Conservation (phyloP, 2,888 invertebrate genomes). For the Chesias legatella region DNA sequence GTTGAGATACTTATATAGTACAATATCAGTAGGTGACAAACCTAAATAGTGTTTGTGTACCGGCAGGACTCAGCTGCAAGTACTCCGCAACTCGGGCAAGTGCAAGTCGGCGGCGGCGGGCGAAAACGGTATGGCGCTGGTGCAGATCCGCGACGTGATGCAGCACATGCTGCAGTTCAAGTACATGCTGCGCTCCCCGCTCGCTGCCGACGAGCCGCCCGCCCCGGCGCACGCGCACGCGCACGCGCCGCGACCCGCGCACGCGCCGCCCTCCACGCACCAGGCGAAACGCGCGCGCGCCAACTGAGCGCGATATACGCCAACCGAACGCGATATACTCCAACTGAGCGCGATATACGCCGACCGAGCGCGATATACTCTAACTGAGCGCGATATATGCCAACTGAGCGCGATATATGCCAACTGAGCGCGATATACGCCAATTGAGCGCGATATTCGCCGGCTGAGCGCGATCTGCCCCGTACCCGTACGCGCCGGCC, state of each 20-base stretch:
- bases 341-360: too few species aligned
- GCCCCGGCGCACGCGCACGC: conserved; percentile 36
- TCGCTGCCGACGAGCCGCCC: conserved; percentile 47
- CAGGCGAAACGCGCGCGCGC: conserved; percentile 60
- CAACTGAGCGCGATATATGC: too few species aligned
- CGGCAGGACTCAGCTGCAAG: conserved; percentile 86
- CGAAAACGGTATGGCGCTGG: conserved; percentile 87
- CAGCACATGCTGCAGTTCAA: conserved; percentile 93
- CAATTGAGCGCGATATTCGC: too few species aligned
- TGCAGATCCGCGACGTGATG: conserved; percentile 91
- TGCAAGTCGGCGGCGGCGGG: conserved; percentile 82
- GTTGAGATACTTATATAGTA: too few species aligned
- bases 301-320: too few species aligned
- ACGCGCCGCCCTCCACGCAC: conserved; percentile 34
- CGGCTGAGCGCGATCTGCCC: too few species aligned
- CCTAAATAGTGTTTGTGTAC: neutral
- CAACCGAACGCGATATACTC: too few species aligned
- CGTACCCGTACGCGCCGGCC: too few species aligned
- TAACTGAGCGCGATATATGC: too few species aligned
- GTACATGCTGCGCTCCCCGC: conserved; percentile 86
- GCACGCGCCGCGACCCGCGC: conserved; percentile 36
- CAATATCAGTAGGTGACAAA: too few species aligned
- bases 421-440: too few species aligned
- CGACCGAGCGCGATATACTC: too few species aligned
- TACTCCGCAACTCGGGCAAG: conserved; percentile 88